Conservation (phyloP, 2,113 vertebrate genomes). For the Ardeotis arabs region DNA sequence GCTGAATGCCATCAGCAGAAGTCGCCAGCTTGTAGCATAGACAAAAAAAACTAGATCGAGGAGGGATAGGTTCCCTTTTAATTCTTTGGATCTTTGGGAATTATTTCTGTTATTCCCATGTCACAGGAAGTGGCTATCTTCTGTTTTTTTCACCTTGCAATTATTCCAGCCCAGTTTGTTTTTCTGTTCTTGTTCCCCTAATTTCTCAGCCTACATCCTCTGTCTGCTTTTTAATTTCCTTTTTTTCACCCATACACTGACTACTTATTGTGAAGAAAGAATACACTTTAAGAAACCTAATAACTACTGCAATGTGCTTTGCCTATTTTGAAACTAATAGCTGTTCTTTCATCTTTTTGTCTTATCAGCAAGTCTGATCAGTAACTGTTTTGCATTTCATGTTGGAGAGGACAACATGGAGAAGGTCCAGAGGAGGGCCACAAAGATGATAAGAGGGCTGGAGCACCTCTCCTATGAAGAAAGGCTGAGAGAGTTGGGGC, state of each 20-base stretch:
- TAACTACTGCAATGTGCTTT: background rate
- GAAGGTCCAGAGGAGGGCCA: no score
- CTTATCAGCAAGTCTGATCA: background rate
- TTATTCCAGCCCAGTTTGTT: background rate
- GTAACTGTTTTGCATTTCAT: background rate
- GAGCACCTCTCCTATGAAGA: no score
- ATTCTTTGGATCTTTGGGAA: background rate
- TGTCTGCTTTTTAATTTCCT: no score
- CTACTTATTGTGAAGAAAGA: background rate
- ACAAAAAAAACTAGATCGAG: background rate
- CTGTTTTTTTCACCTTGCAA: background rate
- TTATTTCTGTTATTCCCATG: background rate
- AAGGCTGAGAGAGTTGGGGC: no score
- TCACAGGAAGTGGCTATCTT: background rate
- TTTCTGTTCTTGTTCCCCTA: background rate
- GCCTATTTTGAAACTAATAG: background rate
- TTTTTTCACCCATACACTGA: rapidly evolving
- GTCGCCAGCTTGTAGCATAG: background rate
- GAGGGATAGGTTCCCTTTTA: background rate
- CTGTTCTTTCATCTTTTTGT: background rate
- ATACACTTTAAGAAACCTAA: background rate
- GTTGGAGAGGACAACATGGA: rapidly evolving
- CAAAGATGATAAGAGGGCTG: no score
- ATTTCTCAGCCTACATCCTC: background rate
- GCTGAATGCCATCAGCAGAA: background rate